A percentile compares a stretch with the other conserved stretches of the same genome.
phyloP scores from a whole-genome alignment of 2,888 invertebrate genomes.

The Malthinus flaveolus region DNA sequence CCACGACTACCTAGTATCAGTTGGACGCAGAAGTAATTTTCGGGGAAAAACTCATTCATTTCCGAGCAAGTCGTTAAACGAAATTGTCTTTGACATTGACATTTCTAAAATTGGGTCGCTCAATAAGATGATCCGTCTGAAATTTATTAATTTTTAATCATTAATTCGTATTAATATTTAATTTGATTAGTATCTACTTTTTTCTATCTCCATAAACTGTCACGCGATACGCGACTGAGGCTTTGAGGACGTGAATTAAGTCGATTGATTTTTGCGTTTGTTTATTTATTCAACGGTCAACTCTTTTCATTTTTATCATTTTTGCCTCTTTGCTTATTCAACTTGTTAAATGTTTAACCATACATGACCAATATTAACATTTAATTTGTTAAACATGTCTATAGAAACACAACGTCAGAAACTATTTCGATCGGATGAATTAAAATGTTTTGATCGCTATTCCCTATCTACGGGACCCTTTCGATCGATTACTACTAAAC shows the following conservation, averaged over 20 bases:
- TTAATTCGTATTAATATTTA: conserved; percentile 1
- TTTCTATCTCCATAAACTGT: not conserved
- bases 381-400: not conserved
- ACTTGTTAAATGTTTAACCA: not conserved
- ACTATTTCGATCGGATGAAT: not conserved
- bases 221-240: not conserved
- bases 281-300: not conserved
- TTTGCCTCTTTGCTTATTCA: not conserved
- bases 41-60: no score
- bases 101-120: conserved; percentile 2
- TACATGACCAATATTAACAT: not conserved
- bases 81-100: conserved; percentile 5
- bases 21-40: no score
- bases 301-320: not conserved
- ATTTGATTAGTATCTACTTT: conserved; percentile 3
- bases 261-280: conserved; percentile 5
- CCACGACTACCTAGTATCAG: no score
- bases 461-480: no score
- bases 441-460: no score
- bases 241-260: not conserved
- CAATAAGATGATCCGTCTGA: not conserved
- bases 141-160: conserved; percentile 5
- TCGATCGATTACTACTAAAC: no score
- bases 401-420: not conserved
- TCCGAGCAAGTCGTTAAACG: no score